A percentile compares a stretch with the other conserved stretches of the same genome.
These are phyloP conservation scores for Mustela nigripes DNA, from an alignment of 2,113 vertebrate genomes.

Conservation along the genomic window DNA sequence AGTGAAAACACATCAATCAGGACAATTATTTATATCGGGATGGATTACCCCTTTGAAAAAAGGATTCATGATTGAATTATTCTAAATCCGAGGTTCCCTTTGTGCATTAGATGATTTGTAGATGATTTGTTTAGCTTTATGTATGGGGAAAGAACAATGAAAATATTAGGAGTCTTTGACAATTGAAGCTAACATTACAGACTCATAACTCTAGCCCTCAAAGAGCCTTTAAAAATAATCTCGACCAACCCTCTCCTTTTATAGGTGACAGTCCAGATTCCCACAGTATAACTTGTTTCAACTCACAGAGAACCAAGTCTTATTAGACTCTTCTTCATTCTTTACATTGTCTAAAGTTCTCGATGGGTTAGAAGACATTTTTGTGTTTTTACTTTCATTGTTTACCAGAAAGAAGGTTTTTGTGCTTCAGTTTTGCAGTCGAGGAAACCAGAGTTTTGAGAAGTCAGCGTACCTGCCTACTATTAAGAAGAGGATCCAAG, in stretches of 20 bases:
- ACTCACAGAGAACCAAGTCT: not conserved
- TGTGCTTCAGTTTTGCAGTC: not conserved
- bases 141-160: slow-evolving; percentile 13
- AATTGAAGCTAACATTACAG: not conserved
- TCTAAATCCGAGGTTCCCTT: not conserved
- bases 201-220: not conserved
- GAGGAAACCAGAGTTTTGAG: not conserved
- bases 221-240: not conserved
- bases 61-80: not conserved
- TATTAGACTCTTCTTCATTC: not conserved
- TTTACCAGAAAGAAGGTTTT: not conserved
- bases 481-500: not conserved
- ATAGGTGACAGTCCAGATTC: not conserved
- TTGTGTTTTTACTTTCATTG: not conserved
- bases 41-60: slow-evolving; percentile 11
- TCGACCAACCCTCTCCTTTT: not conserved
- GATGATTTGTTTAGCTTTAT: slow-evolving; percentile 31
- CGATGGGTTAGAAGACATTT: not conserved
- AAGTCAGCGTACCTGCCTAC: not conserved
- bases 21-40: not conserved
- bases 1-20: not conserved
- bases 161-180: slow-evolving; percentile 21
- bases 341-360: not conserved
- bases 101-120: not conserved
- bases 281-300: not conserved